Conservation (phyloP, 2,113 vertebrate genomes). For the Argyrosomus japonicus region DNA sequence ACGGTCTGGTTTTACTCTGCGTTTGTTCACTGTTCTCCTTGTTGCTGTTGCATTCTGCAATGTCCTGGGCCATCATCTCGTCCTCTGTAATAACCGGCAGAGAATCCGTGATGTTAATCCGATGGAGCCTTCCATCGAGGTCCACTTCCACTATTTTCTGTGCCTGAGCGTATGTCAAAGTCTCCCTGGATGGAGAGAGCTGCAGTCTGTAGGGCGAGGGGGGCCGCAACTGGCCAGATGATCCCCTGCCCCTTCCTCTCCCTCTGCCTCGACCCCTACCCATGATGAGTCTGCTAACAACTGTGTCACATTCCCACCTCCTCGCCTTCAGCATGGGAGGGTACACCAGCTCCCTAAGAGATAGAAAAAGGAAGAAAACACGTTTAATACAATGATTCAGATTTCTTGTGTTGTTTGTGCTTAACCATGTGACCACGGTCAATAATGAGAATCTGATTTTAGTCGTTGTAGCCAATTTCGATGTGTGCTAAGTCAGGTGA, state of each 20-base stretch:
- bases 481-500: no score
- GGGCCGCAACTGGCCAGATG: slow-evolving; percentile 82
- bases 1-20: slow-evolving; percentile 86
- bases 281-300: slow-evolving; percentile 68
- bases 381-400: background rate
- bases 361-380: background rate
- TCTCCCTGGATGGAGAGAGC: slow-evolving; percentile 92
- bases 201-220: slow-evolving; percentile 93
- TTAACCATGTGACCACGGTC: background rate
- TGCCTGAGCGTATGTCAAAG: slow-evolving; percentile 95
- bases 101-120: slow-evolving; percentile 95
- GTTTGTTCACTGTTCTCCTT: slow-evolving; percentile 97
- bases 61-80: slow-evolving; percentile 96
- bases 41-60: slow-evolving; percentile 97
- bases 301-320: slow-evolving; percentile 85
- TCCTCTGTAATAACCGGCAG: slow-evolving; percentile 96
- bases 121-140: slow-evolving; percentile 94
- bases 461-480: no score
- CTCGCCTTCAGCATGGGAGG: slow-evolving; percentile 90
- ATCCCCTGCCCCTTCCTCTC: slow-evolving; percentile 83
- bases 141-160: slow-evolving; percentile 97
- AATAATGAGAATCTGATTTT: no score
- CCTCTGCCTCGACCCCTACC: slow-evolving; percentile 80
- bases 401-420: background rate
- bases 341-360: slow-evolving; percentile 59